Evolutionary conservation across 2,888 invertebrate genomes (phyloP), one percentile per base, ranked within the genome.

Genomic region (Macrophya annulata): DNA sequence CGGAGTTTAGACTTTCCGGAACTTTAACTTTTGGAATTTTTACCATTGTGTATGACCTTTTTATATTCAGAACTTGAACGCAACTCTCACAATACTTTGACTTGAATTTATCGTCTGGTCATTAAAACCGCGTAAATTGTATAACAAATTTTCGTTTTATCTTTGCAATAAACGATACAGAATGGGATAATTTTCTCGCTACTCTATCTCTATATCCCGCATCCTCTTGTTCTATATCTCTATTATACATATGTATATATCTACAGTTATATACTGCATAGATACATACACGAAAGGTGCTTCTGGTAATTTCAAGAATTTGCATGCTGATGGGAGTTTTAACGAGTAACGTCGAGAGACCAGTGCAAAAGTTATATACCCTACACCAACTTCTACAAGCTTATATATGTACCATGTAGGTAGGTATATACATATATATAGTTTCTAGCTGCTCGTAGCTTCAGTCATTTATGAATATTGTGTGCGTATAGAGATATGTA

Each of bases 321-420:
- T 81, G 81, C 62, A 81, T 81, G 81, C 81, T 81, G 59, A 62
- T 81, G 62, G 81, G 62, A 62, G 62, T 81, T 81, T 81, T 62
- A 81, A 81, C 81, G 81, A 65, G 62, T 65, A 81, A 31, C 37
- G 40, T 62, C 15, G 59, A 62, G 62, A 81, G 40, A 62, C 62
- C 62, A 81, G 21, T 40, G 81, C 12, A 62, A 62, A 62, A 81
- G 62, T 81, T 81, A 81, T 81, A 62, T 37, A 40, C 79, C 37
- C 37, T n/a, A 15, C 25, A 48, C 51, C 21, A 12, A 81, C 48
- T 62, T 81, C 62, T 17, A 62, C n/a, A 40, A 62, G 43, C 62
- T 55, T 62, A 43, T 81, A 62, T 62, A 5, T 17, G 3, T 31
- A 31, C 8, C 12, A 1, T 31, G 6, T 17, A 12, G 21, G n/a